Conservation (phyloP, 1,140 invertebrate genomes). For the Leptonema lineaticorne region DNA sequence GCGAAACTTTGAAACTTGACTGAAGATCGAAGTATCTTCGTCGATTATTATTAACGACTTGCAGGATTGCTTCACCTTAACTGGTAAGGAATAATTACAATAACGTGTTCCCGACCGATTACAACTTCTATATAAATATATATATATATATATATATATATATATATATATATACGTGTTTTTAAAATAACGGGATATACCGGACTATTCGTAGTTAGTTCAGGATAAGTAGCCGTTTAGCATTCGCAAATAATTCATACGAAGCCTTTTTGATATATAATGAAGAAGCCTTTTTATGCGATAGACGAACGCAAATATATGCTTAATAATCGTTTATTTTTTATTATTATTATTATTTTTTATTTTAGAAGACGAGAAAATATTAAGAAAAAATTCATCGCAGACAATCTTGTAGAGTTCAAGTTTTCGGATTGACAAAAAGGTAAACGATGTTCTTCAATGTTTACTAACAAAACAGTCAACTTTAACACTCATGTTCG, state of each 20-base stretch:
- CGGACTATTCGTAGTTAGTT: neutral
- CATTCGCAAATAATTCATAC: conserved; percentile 6
- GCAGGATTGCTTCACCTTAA: conserved; percentile 13
- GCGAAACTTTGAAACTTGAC: conserved; percentile 25
- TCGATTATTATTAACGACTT: conserved; percentile 27
- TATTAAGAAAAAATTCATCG: too few species aligned
- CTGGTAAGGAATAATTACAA: conserved; percentile 31
- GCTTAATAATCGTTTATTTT: too few species aligned
- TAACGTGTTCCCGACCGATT: conserved; percentile 29
- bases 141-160: too few species aligned
- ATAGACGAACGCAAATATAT: too few species aligned
- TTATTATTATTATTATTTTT: too few species aligned
- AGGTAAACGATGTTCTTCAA: neutral
- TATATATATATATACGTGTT: too few species aligned
- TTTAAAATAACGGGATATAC: conserved; percentile 28
- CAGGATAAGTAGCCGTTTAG: conserved; percentile 6
- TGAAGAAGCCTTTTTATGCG: neutral
- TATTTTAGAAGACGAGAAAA: too few species aligned
- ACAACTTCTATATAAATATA: neutral
- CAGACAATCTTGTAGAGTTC: neutral
- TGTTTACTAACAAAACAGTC: neutral
- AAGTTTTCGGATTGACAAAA: neutral
- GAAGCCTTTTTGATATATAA: neutral
- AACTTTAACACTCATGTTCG: neutral
- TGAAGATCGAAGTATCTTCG: conserved; percentile 24